Evolutionary conservation across 2,113 vertebrate genomes (phyloP), one percentile per base, ranked within the genome.

Genomic region (Nannobrachium achirus): DNA sequence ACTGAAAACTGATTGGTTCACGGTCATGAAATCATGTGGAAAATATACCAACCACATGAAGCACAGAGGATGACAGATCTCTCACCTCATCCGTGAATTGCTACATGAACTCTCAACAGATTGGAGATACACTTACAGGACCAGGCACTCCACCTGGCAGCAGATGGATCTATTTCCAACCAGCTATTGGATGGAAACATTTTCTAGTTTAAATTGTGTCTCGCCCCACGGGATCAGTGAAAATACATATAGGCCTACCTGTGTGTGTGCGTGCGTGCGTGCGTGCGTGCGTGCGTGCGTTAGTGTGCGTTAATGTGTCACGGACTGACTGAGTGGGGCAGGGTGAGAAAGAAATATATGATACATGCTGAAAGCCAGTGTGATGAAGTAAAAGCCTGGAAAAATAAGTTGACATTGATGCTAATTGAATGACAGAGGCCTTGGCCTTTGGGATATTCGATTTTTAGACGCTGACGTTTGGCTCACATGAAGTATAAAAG

Each of bases 361-460:
- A n/a, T n/a, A n/a, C n/a, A n/a, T n/a, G n/a, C n/a, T n/a, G n/a
- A n/a, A n/a, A n/a, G n/a, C n/a, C 15, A 65, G 71, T 20, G 33
- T 41, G 38, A 56, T 63, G 69, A 51, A n/a, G n/a, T n/a, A n/a
- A 72, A 78, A 53, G 63, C 72, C 50, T 70, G 65, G 41, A 56
- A 73, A 57, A 40, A 39, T 39, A 70, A 81, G 79, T 88, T 90
- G 82, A 86, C 83, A 83, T 83, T 82, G 80, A 71, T 55, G 70
- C 66, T 85, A 84, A 88, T 85, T 88, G 85, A 73, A 87, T 78
- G 68, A 77, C 56, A 33, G 76, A 80, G 19, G 78, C 74, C 66
- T 14, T 3, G 81, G 19, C 80, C 74, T 68, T 14, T 3, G 81
- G 84, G 80, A 79, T 9, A 15, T 18, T 66, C 45, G 10, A 60